phyloP scores from a whole-genome alignment of 2,113 vertebrate genomes.

The Daboia siamensis region DNA sequence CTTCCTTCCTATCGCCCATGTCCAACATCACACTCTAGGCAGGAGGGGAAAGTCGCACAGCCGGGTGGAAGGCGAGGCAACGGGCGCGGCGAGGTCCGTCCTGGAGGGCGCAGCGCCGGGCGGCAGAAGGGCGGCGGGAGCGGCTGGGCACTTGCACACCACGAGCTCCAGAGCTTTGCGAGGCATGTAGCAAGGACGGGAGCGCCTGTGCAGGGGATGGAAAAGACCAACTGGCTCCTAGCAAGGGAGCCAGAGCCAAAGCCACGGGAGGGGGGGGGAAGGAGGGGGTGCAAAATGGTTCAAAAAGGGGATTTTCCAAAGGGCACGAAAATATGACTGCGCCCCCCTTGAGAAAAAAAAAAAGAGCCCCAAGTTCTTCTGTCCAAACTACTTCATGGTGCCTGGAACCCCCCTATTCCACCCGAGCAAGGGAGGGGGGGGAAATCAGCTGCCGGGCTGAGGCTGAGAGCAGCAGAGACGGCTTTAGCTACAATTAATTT shows the following conservation, averaged over 20 bases:
- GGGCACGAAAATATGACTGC: neutral
- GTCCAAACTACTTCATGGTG: constrained; percentile 58
- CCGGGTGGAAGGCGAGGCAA: constrained; percentile 52
- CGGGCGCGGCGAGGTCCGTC: constrained; percentile 31
- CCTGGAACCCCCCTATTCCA: constrained; percentile 49
- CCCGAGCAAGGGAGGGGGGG: constrained; percentile 61
- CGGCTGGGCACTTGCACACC: constrained; percentile 75
- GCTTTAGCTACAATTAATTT: constrained; percentile 97
- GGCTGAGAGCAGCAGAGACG: constrained; percentile 75
- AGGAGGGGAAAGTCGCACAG: constrained; percentile 56
- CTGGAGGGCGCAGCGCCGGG: constrained; percentile 36
- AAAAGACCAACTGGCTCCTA: constrained; percentile 47
- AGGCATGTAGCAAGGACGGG: constrained; percentile 80
- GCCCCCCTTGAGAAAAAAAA: constrained; percentile 11
- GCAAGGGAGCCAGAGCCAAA: constrained; percentile 44
- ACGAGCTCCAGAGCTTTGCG: constrained; percentile 79
- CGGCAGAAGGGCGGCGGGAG: constrained; percentile 47
- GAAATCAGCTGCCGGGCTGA: constrained; percentile 64
- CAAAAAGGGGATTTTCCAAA: neutral
- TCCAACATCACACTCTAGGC: constrained; percentile 94
- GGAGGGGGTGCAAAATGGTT: neutral
- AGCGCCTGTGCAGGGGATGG: constrained; percentile 61
- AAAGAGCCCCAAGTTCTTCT: constrained; percentile 56
- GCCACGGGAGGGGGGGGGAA: neutral
- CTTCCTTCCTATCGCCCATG: constrained; percentile 99